phyloP scores from a whole-genome alignment of 1,140 invertebrate genomes.

The Ceratina japonica region DNA sequence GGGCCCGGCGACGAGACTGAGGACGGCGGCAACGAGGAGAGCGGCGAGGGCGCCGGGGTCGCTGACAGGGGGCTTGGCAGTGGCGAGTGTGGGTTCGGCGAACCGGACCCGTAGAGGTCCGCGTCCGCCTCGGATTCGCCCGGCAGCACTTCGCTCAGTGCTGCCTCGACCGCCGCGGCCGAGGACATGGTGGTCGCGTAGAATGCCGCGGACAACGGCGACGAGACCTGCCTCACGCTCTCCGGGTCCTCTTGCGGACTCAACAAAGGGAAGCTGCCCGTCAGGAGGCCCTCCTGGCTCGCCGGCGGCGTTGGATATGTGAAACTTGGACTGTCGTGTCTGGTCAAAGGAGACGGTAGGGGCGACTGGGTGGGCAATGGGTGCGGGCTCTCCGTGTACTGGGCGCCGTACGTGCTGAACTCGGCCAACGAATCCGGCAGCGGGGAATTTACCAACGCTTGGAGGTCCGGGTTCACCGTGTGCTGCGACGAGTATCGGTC shows the following conservation, averaged over 20 bases:
- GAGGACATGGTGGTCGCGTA: constrained; percentile 93
- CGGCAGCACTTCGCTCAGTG: constrained; percentile 88
- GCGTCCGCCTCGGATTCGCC: constrained; percentile 84
- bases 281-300: constrained; percentile 86
- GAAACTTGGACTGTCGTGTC: constrained; percentile 83
- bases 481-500: constrained; percentile 82
- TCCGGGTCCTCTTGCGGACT: constrained; percentile 80
- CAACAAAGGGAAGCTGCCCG: constrained; percentile 79
- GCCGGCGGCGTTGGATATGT: constrained; percentile 91
- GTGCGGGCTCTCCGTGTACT: constrained; percentile 80
- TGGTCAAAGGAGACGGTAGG: constrained; percentile 84
- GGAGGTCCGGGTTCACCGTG: constrained; percentile 85
- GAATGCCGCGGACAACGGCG: constrained; percentile 88
- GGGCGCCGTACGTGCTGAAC: constrained; percentile 85
- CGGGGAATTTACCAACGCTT: constrained; percentile 87
- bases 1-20: constrained; percentile 81
- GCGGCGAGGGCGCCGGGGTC: constrained; percentile 82
- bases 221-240: constrained; percentile 83
- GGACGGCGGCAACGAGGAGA: constrained; percentile 80
- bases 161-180: constrained; percentile 90
- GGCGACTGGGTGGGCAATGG: constrained; percentile 80
- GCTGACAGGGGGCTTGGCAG: constrained; percentile 82
- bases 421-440: constrained; percentile 89
- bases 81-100: constrained; percentile 83
- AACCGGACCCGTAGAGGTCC: constrained; percentile 80